Conservation (phyloP, 2,888 invertebrate species). For the Brachypalpus laphriformis region DNA sequence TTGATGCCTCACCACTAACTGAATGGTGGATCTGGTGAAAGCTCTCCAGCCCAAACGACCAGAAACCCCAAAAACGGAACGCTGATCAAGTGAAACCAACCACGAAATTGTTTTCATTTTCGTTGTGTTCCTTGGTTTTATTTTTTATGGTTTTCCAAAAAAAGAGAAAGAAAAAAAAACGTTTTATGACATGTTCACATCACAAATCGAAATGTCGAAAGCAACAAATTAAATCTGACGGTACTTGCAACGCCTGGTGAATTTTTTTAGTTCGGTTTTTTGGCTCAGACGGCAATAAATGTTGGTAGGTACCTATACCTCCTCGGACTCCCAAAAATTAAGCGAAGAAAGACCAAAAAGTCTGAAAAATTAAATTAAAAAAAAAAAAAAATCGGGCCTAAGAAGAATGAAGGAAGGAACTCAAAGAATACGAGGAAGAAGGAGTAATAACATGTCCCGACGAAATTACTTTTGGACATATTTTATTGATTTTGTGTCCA, state of each 20-base stretch:
- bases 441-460: constrained; percentile 73
- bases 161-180: neutral
- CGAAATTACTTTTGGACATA: constrained; percentile 74
- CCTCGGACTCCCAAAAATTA: neutral
- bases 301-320: neutral
- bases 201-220: constrained; percentile 74
- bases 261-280: neutral
- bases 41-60: constrained; percentile 26
- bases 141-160: constrained; percentile 54
- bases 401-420: neutral
- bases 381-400: constrained; percentile 39
- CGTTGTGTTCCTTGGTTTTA: neutral
- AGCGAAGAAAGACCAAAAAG: constrained; percentile 17
- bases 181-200: constrained; percentile 74
- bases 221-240: constrained; percentile 72
- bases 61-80: constrained; percentile 41
- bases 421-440: constrained; percentile 49
- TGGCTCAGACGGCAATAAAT: neutral
- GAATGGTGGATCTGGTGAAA: constrained; percentile 54
- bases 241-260: constrained; percentile 58
- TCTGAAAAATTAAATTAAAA: constrained; percentile 42
- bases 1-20: constrained; percentile 57
- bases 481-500: constrained; percentile 73
- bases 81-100: constrained; percentile 73
- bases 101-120: constrained; percentile 67